A percentile compares a stretch with the other conserved stretches of the same genome.
These are phyloP conservation scores for Dendropsophus ebraccatus DNA, from an alignment of 2,113 vertebrate species.

Conservation along the genomic window DNA sequence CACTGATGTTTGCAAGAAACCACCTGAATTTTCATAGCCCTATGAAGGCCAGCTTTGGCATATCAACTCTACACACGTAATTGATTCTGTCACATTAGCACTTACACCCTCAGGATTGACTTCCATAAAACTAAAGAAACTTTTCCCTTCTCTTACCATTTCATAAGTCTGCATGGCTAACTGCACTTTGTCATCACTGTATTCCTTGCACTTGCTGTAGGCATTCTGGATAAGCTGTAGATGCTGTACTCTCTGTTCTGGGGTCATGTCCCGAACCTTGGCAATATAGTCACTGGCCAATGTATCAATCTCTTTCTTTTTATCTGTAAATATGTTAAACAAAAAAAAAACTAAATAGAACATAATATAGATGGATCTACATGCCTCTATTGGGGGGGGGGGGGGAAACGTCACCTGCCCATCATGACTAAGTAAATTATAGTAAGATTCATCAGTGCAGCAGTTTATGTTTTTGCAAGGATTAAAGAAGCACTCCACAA, in stretches of 20 bases:
- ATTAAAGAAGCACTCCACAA: no score
- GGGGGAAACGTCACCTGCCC: no score
- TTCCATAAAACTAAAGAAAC: no score
- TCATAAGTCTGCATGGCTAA: conserved; percentile 99
- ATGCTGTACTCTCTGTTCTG: conserved; percentile 87
- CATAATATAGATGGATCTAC: no score
- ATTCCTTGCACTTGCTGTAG: conserved; percentile 94
- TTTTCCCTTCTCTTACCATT: conserved; percentile 81
- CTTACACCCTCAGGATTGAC: no score
- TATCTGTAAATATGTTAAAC: conserved; percentile 75
- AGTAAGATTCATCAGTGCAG: not conserved
- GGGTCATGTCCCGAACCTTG: conserved; percentile 82
- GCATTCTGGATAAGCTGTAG: conserved; percentile 92
- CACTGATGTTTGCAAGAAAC: not conserved
- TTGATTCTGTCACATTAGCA: no score
- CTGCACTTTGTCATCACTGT: conserved; percentile 97
- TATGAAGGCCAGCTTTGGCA: not conserved
- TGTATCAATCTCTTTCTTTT: conserved; percentile 92
- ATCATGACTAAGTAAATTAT: not conserved
- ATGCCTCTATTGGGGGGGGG: no score
- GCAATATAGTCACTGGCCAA: conserved; percentile 91
- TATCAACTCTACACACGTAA: no score
- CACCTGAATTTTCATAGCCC: not conserved
- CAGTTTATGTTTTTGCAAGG: no score
- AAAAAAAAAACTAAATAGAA: no score